A percentile compares a stretch with the other conserved stretches of the same genome.
Evolutionary conservation across 1,140 invertebrate genomes (phyloP).

Genomic region (Plectrocnemia conspersa): DNA sequence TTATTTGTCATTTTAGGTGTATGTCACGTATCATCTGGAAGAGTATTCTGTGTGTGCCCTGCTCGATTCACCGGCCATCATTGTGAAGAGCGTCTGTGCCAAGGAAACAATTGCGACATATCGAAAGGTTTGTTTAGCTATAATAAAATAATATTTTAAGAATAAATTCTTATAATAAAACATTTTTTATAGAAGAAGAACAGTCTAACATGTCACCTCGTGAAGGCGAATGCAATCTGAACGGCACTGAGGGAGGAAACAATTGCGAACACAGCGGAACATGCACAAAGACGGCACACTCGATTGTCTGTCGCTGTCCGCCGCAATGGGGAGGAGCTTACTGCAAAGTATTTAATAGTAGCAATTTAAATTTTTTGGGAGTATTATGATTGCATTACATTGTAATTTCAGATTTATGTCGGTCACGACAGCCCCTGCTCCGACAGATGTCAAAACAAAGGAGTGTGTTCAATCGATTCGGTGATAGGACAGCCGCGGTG

Average conservation of each 20-base stretch:
- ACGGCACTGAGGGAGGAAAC: slow-evolving; percentile 17
- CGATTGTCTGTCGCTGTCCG: slow-evolving; percentile 48
- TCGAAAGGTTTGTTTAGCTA: too few species aligned
- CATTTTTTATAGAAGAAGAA: slow-evolving; percentile 17
- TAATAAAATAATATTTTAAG: too few species aligned
- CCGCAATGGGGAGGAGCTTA: slow-evolving; percentile 50
- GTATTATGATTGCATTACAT: neutral
- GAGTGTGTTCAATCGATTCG: slow-evolving; percentile 46
- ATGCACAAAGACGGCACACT: slow-evolving; percentile 39
- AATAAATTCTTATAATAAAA: neutral
- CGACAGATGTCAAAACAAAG: slow-evolving; percentile 54
- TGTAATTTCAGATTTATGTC: slow-evolving; percentile 43
- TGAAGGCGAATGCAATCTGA: slow-evolving; percentile 14
- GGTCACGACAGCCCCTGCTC: slow-evolving; percentile 58
- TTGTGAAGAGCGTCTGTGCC: slow-evolving; percentile 35
- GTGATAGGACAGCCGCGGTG: slow-evolving; percentile 44
- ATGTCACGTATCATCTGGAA: slow-evolving; percentile 34
- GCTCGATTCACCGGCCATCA: slow-evolving; percentile 36
- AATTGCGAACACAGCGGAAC: slow-evolving; percentile 50
- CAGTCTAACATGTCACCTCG: slow-evolving; percentile 8
- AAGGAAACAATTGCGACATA: slow-evolving; percentile 6
- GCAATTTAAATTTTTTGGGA: neutral
- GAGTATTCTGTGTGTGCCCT: slow-evolving; percentile 44
- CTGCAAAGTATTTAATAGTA: slow-evolving; percentile 41
- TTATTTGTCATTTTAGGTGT: slow-evolving; percentile 36